Percentiles rank a stretch among this genome's conserved stretches.
These are phyloP conservation scores for Stenurella melanura DNA, from an alignment of 2,888 invertebrate genomes.

Conservation along the genomic window DNA sequence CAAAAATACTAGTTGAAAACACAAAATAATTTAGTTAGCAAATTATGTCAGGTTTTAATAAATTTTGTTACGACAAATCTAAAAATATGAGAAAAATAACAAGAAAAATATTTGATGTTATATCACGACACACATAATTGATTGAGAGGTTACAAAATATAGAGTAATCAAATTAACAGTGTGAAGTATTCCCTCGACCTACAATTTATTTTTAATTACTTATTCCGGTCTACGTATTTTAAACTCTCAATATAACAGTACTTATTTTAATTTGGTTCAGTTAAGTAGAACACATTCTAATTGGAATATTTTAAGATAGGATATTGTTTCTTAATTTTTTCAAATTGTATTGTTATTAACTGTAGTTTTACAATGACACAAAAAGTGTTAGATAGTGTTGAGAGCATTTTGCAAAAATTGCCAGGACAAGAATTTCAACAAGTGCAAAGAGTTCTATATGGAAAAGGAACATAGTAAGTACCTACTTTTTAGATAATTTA, in stretches of 20 bases:
- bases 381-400: constrained; percentile 49
- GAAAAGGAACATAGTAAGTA: constrained; percentile 50
- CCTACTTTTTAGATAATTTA: neutral
- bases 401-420: constrained; percentile 44
- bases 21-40: too few relatives aligned
- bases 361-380: constrained; percentile 48
- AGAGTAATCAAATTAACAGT: too few relatives aligned
- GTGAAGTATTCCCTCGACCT: neutral
- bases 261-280: neutral
- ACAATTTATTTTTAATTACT: constrained; percentile 12
- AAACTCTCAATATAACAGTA: neutral
- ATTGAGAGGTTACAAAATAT: too few relatives aligned
- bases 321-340: neutral
- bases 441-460: constrained; percentile 51
- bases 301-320: neutral
- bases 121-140: too few relatives aligned
- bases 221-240: neutral
- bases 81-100: too few relatives aligned
- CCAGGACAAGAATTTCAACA: constrained; percentile 45
- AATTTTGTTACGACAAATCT: too few relatives aligned
- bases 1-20: too few relatives aligned
- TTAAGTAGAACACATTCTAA: neutral
- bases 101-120: too few relatives aligned
- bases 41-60: too few relatives aligned
- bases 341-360: neutral